These are phyloP conservation scores for Megaustenia siamemsis DNA, from an alignment of 2,888 invertebrate species.

Conservation along the genomic window DNA sequence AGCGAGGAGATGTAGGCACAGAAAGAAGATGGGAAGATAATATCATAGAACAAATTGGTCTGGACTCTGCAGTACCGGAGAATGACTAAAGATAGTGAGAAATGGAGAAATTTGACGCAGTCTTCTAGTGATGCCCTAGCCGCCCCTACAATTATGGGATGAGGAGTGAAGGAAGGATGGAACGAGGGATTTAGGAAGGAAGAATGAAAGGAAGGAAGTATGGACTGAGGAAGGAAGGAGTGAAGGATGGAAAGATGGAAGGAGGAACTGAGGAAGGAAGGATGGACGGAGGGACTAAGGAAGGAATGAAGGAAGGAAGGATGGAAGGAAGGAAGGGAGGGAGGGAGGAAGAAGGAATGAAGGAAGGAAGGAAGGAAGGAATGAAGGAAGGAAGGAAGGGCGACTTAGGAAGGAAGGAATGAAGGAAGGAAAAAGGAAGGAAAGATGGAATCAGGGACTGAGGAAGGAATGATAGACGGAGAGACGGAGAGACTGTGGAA, in stretches of 20 bases:
- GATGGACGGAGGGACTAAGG: no score
- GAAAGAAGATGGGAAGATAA: no score
- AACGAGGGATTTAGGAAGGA: no score
- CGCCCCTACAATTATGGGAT: no score
- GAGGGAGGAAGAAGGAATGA: not conserved
- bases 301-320: not conserved
- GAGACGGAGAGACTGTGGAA: not conserved
- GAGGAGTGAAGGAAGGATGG: no score
- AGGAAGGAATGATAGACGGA: not conserved
- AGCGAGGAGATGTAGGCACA: no score
- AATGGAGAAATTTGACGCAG: no score
- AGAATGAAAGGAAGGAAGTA: no score
- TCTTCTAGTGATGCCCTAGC: no score
- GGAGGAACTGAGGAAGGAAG: not conserved
- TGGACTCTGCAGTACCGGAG: no score
- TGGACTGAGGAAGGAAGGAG: not conserved
- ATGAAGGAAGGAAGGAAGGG: not conserved
- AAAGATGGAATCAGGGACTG: not conserved
- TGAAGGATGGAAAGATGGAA: not conserved
- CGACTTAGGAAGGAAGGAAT: not conserved
- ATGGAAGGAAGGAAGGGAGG: not conserved
- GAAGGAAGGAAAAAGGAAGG: not conserved
- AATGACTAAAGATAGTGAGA: no score
- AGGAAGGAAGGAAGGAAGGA: not conserved
- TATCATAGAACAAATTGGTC: no score